These are phyloP conservation scores for Euzophera pinguis DNA, from an alignment of 2,888 invertebrate species.

Conservation along the genomic window DNA sequence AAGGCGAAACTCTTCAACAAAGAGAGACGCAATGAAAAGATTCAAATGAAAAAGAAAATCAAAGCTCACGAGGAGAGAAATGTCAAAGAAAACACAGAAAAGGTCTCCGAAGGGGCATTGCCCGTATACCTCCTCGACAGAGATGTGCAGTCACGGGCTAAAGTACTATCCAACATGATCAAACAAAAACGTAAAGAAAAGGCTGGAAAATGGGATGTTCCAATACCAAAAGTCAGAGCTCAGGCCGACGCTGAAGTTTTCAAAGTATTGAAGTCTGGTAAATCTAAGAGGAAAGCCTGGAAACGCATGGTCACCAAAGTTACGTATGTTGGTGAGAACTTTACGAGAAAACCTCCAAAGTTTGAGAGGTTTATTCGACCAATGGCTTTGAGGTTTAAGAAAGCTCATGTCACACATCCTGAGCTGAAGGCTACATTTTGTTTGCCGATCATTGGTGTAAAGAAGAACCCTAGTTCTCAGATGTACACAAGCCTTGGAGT, in stretches of 20 bases:
- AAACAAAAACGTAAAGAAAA: conserved; percentile 99
- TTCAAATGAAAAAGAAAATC: conserved; percentile 99
- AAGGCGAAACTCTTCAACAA: conserved; percentile 99
- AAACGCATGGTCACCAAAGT: conserved; percentile 99
- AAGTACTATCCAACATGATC: conserved; percentile 98
- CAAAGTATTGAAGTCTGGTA: conserved; percentile 94
- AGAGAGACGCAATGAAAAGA: conserved; percentile 97
- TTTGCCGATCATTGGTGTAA: conserved; percentile 98
- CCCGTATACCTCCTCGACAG: conserved; percentile 98
- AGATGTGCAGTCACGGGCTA: conserved; percentile 95
- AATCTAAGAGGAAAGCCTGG: conserved; percentile 97
- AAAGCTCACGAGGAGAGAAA: conserved; percentile 98
- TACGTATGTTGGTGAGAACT: conserved; percentile 98
- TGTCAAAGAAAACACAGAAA: conserved; percentile 90
- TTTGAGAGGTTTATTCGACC: conserved; percentile 99
- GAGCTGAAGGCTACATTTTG: conserved; percentile 99
- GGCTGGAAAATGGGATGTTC: conserved; percentile 99
- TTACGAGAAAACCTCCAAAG: conserved; percentile 99
- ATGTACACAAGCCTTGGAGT: conserved; percentile 99
- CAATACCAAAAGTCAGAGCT: conserved; percentile 98
- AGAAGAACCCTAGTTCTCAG: conserved; percentile 98
- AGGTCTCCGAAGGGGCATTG: conserved; percentile 93
- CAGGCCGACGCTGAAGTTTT: conserved; percentile 99
- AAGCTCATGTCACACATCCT: conserved; percentile 99
- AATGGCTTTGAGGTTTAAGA: conserved; percentile 97